Base-by-base conservation (phyloP, 2,113 vertebrate genomes). In the Lagenorhynchus albirostris region DNA sequence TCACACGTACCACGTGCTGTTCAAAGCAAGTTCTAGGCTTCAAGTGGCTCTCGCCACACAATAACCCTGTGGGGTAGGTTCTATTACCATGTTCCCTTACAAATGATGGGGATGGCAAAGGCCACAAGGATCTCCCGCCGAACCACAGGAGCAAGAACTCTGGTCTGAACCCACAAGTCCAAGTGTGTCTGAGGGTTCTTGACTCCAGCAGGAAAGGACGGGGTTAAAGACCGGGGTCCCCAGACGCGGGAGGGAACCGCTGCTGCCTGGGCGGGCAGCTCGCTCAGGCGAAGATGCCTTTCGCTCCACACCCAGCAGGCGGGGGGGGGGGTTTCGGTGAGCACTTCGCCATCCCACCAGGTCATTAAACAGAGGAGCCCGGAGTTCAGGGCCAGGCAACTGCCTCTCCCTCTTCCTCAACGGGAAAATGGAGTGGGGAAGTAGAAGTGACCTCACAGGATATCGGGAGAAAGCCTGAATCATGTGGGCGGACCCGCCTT, bases 401-500 rank as follows among this genome's bases (percentile, higher is more conserved):
- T 33, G 0, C 8, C 25, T 74, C 33, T 41, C 67, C 20, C 23
- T 10, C 55, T 18, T 71, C 91, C 83, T 70, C 82, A 33, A 41
- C 85, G 79, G 91, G 84, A 88, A 77, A 84, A 13, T 0, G 33
- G 80, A 82, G 36, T 29, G 60, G 33, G 74, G 82, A 21, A 18
- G 36, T 25, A 50, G 0, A 26, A 55, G 41, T 91, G 13, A 86
- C 73, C 36, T 89, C 92, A 91, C 62, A 17, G 82, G 36, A 55
- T 20, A 53, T 7, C 63, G 13, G 25, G 58, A 84, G 84, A 77
- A 87, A 50, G 85, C 15, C 55, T 38, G 91, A 95, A 70, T 87
- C 95, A 74, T 33, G 26, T n/a, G 96, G 83, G 95, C 31, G 93
- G 82, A 71, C 89, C 74, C 2, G 2, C 85, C 79, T 92, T 91